Evolutionary conservation across 1,140 invertebrate genomes (phyloP).

Genomic region (Lepidurus packardi): DNA sequence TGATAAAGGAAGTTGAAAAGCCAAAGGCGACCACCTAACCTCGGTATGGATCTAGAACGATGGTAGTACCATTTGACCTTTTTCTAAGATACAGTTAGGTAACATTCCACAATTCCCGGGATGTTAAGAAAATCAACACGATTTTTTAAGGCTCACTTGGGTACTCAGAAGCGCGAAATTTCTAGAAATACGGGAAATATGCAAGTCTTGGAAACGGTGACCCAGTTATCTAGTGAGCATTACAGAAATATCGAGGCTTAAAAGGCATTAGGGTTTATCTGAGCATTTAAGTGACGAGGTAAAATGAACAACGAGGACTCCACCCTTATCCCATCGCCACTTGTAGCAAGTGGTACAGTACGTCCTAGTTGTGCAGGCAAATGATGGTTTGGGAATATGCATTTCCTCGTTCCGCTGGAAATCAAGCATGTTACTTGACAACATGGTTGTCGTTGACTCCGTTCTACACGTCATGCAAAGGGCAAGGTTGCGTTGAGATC

Average conservation of each 20-base stretch:
- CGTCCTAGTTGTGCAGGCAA: not conserved
- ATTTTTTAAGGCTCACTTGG: not conserved
- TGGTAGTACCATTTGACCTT: not conserved
- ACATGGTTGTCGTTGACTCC: not conserved
- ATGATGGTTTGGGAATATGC: not conserved
- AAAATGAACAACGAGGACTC: not conserved
- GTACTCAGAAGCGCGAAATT: not conserved
- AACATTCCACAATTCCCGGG: not conserved
- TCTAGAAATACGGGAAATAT: not conserved
- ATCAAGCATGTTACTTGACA: not conserved
- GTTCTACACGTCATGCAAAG: not conserved
- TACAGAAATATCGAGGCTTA: not conserved
- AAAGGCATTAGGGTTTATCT: not conserved
- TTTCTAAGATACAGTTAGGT: not conserved
- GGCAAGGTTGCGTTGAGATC: not conserved
- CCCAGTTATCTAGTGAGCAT: conserved; percentile 7
- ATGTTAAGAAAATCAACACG: not conserved
- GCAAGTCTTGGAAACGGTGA: not conserved
- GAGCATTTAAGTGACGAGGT: not conserved
- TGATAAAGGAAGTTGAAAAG: not conserved
- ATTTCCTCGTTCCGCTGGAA: conserved; percentile 6
- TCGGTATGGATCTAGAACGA: not conserved
- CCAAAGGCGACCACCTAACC: conserved; percentile 1
- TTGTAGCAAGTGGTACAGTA: not conserved
- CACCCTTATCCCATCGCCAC: not conserved